Evolutionary conservation across 53 echinoderm and acorn worm genomes (phyloP), one percentile per base, ranked within the genome.

Genomic region (Mesocentrotus franciscanus): DNA sequence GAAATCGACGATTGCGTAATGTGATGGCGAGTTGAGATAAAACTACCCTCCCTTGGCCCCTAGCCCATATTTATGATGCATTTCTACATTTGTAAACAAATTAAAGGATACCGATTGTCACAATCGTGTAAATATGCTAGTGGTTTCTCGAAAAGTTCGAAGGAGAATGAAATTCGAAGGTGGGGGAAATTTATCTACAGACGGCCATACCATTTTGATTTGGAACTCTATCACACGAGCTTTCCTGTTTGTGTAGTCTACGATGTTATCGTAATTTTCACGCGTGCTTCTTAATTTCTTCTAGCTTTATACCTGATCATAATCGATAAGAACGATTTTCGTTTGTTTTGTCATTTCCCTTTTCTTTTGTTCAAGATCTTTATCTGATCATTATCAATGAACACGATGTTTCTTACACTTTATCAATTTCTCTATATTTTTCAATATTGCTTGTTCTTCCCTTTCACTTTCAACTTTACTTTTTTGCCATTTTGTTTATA

Each of bases 131-230:
- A 14, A 71, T 71, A 20, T 26, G 16, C 6, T 9, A 26, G 71
- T 71, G 24, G 1, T 71, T 71, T 71, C 71, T 71, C 24, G 71
- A 34, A 15, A 34, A 13, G 78, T 78, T 78, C 34, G 33, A 78
- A 78, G 2, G 78, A 15, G 32, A 78, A 34, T 13, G 34, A 15
- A 34, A 78, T 13, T 32, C 13, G 78, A 78, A 78, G 78, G 78
- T 32, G 78, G 12, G 64, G 71, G 71, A 5, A n/a, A 71, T 71
- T 14, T 78, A 34, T 14, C n/a, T 78, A 4, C 33, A 78, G 78
- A 78, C 78, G 3, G 78, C 78, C 78, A 78, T 78, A 78, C 78
- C 78, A 78, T 78, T 78, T 78, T 34, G 17, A 78, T 78, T 78
- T 78, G 78, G 14, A 78, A 78, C 30, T 35, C 78, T 13, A 78